Evolutionary conservation across 2,888 invertebrate species (phyloP), one percentile per base, ranked within the genome.

Genomic region (Gari tellinella): DNA sequence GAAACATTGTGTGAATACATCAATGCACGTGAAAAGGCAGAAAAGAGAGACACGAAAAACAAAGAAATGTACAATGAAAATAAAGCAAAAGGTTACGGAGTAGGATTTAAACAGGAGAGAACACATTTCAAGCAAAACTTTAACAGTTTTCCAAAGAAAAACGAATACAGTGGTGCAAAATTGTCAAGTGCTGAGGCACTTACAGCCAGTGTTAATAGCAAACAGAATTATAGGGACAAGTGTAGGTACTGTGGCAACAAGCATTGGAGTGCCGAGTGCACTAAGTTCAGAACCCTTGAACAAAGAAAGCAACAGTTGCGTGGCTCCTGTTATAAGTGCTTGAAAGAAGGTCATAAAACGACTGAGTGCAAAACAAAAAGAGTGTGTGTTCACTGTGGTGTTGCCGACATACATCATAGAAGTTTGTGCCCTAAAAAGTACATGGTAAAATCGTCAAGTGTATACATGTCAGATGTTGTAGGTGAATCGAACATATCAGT

Each of bases 181-280:
- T 21, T 19, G 8, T 19, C 37, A 25, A 17, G 3, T 31, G 52
- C 31, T 31, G 15, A 31, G 37, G 37, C 31, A 17, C 25, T n/a
- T 3, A 19, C 15, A 10, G 3, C 53, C 5, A 57, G n/a, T 43
- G 57, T 26, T 2, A 45, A 19, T 23, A 15, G 15, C 23, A 26
- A n/a, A 12, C 10, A 57, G 2, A 14, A 17, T 7, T 8, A 45
- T 12, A n/a, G 41, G 25, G 21, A n/a, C 38, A 58, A 65, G 37
- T 66, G 65, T 53, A 72, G 58, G 23, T 72, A 64, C n/a, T 72
- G 60, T 55, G 38, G 15, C 25, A 43, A 23, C 14, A 1, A 5
- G 37, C 64, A 58, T 19, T 61, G 67, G 67, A 68, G 61, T 31
- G 68, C 62, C 23, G 61, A 68, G 26, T 70, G 70, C 45, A 23